Base-by-base conservation (phyloP, 2,888 invertebrate genomes). In the Conistra vaccinii region DNA sequence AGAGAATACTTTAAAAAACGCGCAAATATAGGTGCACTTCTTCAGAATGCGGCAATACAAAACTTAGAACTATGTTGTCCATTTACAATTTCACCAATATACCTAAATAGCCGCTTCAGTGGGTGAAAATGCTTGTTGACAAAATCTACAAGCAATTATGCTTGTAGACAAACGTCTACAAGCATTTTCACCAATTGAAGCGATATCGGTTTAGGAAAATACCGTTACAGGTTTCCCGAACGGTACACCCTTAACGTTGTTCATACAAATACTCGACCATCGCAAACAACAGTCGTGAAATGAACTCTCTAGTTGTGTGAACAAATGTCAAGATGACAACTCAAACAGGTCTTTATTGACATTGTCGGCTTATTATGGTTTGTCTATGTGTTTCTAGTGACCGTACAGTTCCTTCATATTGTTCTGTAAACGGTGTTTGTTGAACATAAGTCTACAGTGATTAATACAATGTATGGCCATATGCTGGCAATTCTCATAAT, bases 191-290 rank as follows among this genome's bases (percentile, higher is more conserved):
- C 26, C 6, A 12, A 26, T 23, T 17, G 9, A 32, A 60, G 66
- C 12, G 3, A 32, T 68, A 61, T 48, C 17, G 32, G 42, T 70
- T 51, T 32, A 17, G 20, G 9, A 68, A 63, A 72, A 72, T 72
- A 57, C 32, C 20, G 35, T 61, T 42, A 55, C 48, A n/a, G 39
- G 48, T 68, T 69, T 42, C 60, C 51, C 51, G 77, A 42, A 62
- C 35, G n/a, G 35, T 66, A 51, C 14, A 55, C 51, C 58, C 69
- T 65, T 66, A 45, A 45, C 55, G 69, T 81, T 76, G 66, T 71
- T 55, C 61, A 62, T 58, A 81, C 71, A 76, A 84, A 84, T 84
- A 72, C 81, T 85, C 55, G 60, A 69, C 81, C 58, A 80, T 63
- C 6, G 81, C 77, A 82, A 84, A 82, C 67, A 85, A 3, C 20